These are phyloP conservation scores for Sinhomidia bicolor DNA, from an alignment of 2,888 invertebrate species.

Conservation along the genomic window DNA sequence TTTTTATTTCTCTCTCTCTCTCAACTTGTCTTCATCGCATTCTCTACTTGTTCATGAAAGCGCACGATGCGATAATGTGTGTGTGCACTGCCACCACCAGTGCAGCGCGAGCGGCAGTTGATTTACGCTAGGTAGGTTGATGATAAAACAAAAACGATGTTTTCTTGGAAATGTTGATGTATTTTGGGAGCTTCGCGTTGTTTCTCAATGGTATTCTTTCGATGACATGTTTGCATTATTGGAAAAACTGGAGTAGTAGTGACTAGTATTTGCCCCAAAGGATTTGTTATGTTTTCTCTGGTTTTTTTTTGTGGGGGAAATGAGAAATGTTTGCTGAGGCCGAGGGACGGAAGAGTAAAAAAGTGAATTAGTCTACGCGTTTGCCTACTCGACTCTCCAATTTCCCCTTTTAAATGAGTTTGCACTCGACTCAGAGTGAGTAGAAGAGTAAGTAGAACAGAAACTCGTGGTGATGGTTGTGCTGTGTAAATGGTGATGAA, in stretches of 20 bases:
- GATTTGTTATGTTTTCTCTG: slow-evolving; percentile 9
- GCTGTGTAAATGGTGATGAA: slow-evolving; percentile 33
- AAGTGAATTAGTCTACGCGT: neutral
- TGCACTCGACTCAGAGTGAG: neutral
- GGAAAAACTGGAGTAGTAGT: slow-evolving; percentile 41
- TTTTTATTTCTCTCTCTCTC: too few relatives aligned
- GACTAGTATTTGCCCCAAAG: slow-evolving; percentile 8
- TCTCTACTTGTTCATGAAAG: too few relatives aligned
- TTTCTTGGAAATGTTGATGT: neutral
- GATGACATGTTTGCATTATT: slow-evolving; percentile 61
- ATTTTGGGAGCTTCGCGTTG: neutral
- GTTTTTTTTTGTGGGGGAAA: neutral
- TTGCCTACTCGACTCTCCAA: too few relatives aligned
- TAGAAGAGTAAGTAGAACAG: too few relatives aligned
- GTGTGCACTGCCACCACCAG: neutral
- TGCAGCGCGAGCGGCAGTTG: too few relatives aligned
- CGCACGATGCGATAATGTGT: neutral
- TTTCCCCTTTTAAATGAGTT: neutral
- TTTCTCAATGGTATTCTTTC: slow-evolving; percentile 25
- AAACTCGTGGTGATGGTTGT: too few relatives aligned
- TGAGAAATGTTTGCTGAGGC: neutral
- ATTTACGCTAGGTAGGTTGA: neutral
- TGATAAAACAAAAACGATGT: slow-evolving; percentile 4
- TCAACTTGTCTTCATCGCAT: too few relatives aligned
- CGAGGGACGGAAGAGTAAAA: neutral